Conservation (phyloP, 2,113 vertebrate species). For the Pedionomus torquatus region DNA sequence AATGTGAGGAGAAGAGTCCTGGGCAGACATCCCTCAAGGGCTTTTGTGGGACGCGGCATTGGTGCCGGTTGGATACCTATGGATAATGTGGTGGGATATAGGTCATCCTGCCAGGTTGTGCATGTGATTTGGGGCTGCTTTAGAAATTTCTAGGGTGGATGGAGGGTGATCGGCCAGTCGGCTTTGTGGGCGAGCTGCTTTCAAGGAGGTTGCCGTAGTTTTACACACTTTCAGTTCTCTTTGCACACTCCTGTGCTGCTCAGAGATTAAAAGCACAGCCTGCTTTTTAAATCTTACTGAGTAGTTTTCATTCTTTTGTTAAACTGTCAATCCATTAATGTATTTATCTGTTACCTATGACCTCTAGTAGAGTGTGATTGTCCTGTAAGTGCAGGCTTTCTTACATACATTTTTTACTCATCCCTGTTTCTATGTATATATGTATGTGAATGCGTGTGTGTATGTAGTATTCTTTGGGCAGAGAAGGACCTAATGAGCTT, state of each 20-base stretch:
- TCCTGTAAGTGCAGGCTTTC: background rate
- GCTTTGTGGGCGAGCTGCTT: background rate
- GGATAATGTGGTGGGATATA: background rate
- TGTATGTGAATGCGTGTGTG: background rate
- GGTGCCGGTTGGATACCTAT: accelerated
- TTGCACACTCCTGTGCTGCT: background rate
- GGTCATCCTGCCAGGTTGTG: background rate
- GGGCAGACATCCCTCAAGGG: background rate
- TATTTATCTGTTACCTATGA: background rate
- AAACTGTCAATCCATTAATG: background rate
- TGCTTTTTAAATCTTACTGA: background rate
- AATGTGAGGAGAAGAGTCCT: background rate
- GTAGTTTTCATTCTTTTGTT: background rate
- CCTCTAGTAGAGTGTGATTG: background rate
- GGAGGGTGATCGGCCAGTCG: background rate
- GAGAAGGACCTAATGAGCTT: too few species aligned
- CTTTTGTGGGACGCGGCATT: background rate
- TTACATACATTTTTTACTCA: background rate
- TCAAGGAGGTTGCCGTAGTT: background rate
- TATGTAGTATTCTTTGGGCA: background rate
- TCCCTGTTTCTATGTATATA: background rate
- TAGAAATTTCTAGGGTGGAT: background rate
- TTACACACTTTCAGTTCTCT: background rate
- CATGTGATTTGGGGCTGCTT: background rate
- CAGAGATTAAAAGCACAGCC: background rate